These are phyloP conservation scores for Catharus ustulatus DNA, from an alignment of 2,797 vertebrate species.

Conservation along the genomic window DNA sequence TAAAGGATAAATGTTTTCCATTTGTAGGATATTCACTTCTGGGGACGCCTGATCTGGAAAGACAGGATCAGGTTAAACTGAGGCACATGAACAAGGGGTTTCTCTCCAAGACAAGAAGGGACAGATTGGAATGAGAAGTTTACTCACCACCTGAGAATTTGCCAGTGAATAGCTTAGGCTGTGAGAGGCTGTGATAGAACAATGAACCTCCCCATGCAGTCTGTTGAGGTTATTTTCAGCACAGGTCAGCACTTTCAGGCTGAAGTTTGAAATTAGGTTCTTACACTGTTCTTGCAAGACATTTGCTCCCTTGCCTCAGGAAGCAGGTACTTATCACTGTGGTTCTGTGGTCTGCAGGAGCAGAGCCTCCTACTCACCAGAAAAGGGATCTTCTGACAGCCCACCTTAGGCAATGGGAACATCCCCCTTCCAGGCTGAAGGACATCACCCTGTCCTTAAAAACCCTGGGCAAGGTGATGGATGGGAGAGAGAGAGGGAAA, in stretches of 20 bases:
- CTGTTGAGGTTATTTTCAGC: not conserved
- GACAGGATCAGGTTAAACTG: not conserved
- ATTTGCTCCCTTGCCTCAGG: not conserved
- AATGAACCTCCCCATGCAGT: not conserved
- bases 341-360: not conserved
- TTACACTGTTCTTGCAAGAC: not conserved
- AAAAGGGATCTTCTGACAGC: not conserved
- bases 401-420: not conserved
- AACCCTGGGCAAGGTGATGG: not conserved
- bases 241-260: not conserved
- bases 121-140: not conserved
- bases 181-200: not conserved
- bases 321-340: conserved; percentile 7
- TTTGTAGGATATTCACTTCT: not conserved
- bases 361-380: not conserved
- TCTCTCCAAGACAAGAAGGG: not conserved
- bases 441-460: not conserved
- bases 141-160: not conserved
- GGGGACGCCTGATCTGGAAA: not conserved
- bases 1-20: not conserved
- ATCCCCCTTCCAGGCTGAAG: not conserved
- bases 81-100: not conserved
- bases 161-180: not conserved
- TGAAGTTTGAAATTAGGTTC: not conserved
- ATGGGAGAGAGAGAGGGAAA: not conserved